Conservation (phyloP, 2,113 vertebrate species). For the Glaucidium brasilianum region DNA sequence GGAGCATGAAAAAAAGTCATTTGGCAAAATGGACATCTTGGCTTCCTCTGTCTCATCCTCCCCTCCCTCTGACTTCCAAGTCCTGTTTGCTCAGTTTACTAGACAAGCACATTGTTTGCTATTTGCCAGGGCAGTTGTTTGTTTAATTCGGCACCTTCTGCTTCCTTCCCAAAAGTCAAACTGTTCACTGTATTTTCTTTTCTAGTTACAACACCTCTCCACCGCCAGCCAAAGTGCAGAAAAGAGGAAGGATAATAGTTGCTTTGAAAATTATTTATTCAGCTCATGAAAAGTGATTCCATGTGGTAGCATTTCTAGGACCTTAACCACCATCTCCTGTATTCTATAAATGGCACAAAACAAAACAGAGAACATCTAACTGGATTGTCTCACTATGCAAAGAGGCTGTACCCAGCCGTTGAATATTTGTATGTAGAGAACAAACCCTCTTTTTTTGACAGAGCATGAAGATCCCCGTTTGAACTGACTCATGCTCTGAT, state of each 20-base stretch:
- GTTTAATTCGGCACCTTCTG: conserved; percentile 57
- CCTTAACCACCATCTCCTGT: neutral
- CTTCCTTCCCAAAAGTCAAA: conserved; percentile 20
- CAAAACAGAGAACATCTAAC: neutral
- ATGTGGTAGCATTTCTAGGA: neutral
- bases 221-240: neutral
- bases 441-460: neutral
- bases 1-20: conserved; percentile 30
- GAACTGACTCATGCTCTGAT: neutral
- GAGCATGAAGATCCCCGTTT: neutral
- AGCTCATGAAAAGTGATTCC: neutral
- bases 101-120: conserved; percentile 63
- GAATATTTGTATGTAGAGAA: neutral
- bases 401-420: neutral
- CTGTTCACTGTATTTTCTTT: conserved; percentile 1
- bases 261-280: neutral
- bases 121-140: conserved; percentile 61
- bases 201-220: conserved; percentile 1
- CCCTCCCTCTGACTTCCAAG: conserved; percentile 38
- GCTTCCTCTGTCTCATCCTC: conserved; percentile 28
- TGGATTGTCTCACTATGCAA: neutral
- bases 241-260: neutral
- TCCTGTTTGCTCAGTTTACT: conserved; percentile 47
- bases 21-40: conserved; percentile 50
- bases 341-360: neutral